A percentile compares a stretch with the other conserved stretches of the same genome.
Conservation (phyloP, 1,140 invertebrate genomes). For the Triops cancriformis region DNA sequence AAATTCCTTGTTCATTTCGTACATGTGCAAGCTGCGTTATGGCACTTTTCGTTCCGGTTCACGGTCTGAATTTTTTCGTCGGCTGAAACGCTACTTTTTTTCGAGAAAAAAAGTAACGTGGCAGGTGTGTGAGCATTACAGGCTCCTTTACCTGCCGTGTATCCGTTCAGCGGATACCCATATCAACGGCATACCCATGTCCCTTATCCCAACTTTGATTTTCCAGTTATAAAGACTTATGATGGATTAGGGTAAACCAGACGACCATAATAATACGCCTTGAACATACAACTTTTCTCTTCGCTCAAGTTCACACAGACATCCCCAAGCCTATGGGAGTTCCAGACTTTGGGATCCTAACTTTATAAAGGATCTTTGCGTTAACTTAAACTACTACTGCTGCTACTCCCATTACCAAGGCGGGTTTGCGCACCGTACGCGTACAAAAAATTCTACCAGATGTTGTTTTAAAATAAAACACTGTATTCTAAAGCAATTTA, state of each 20-base stretch:
- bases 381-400: no score
- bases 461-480: no score
- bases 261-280: constrained; percentile 8
- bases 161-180: background rate
- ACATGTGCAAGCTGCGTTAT: background rate
- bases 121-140: constrained; percentile 8
- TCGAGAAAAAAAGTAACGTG: background rate
- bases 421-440: no score
- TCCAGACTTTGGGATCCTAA: no score
- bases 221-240: background rate
- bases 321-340: background rate
- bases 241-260: constrained; percentile 11
- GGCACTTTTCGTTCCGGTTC: background rate
- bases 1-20: background rate
- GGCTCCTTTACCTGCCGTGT: background rate
- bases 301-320: background rate
- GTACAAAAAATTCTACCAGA: no score
- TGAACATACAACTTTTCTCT: background rate
- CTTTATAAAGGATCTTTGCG: no score
- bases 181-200: background rate
- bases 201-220: background rate
- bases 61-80: background rate
- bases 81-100: background rate
- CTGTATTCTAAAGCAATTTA: no score
- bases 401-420: no score